phyloP scores from a whole-genome alignment of 2,888 invertebrate species.

The Trichopoda pennipes region DNA sequence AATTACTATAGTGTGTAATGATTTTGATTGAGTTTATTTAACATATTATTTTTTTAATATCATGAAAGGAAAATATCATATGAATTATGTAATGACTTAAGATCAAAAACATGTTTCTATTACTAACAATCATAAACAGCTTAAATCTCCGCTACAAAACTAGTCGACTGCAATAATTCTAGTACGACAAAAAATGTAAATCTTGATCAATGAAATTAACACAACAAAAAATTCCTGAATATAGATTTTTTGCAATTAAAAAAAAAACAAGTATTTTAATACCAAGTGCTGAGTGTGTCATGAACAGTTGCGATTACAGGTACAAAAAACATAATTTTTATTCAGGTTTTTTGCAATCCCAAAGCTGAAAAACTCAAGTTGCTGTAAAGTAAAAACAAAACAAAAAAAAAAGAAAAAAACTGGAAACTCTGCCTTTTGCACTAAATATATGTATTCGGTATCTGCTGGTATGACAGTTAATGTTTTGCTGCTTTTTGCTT shows the following conservation, averaged over 20 bases:
- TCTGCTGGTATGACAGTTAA: conserved; percentile 55
- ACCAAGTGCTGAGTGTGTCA: conserved; percentile 44
- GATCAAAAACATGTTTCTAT: conserved; percentile 49
- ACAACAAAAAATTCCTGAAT: conserved; percentile 29
- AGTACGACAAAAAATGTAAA: conserved; percentile 55
- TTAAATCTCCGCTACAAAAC: conserved; percentile 52
- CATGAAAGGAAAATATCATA: conserved; percentile 12
- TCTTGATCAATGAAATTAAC: conserved; percentile 56
- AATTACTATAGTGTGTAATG: conserved; percentile 29
- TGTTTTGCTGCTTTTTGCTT: conserved; percentile 36
- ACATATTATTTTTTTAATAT: background rate
- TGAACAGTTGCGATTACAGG: conserved; percentile 59
- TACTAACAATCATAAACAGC: conserved; percentile 13
- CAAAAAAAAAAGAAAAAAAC: background rate
- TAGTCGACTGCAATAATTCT: conserved; percentile 41
- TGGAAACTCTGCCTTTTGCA: conserved; percentile 39
- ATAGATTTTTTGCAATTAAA: conserved; percentile 20
- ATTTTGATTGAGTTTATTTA: conserved; percentile 43
- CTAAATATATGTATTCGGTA: conserved; percentile 34
- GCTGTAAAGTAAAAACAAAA: conserved; percentile 53
- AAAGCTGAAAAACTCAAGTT: conserved; percentile 46
- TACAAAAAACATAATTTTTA: conserved; percentile 19
- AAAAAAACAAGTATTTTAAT: conserved; percentile 48
- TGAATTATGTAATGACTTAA: conserved; percentile 50
- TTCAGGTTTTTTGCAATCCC: conserved; percentile 30